A percentile compares a stretch with the other conserved stretches of the same genome.
phyloP scores from a whole-genome alignment of 1,140 invertebrate species.

The Matsumurasca onukii region DNA sequence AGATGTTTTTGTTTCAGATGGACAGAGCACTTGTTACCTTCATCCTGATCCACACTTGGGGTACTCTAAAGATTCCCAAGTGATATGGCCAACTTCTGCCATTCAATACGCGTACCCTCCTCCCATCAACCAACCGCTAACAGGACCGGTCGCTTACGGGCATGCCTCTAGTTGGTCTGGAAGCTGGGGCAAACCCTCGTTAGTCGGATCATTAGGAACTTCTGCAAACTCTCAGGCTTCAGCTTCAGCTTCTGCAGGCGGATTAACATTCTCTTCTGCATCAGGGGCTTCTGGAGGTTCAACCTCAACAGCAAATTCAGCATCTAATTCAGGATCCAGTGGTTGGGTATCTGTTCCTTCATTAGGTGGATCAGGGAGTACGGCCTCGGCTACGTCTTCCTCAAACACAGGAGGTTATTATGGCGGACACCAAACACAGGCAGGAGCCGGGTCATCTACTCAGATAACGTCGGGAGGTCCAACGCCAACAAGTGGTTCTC shows the following conservation, averaged over 20 bases:
- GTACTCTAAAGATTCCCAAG: background rate
- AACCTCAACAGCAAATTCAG: background rate
- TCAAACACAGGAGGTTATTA: background rate
- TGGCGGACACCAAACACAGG: no score
- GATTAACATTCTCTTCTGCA: no score
- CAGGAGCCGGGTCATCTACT: no score
- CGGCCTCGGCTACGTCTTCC: background rate
- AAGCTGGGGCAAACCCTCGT: background rate
- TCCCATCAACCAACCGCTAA: background rate
- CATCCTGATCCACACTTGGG: no score
- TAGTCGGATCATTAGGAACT: background rate
- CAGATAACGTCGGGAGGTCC: no score
- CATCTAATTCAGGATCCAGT: background rate
- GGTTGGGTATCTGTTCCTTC: no score
- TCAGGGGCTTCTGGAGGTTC: background rate
- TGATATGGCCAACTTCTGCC: no score
- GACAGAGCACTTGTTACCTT: no score
- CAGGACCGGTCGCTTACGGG: background rate
- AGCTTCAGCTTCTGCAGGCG: background rate
- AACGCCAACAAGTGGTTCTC: no score
- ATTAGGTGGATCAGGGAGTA: no score
- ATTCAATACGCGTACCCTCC: background rate
- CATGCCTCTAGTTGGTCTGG: background rate
- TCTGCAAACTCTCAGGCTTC: background rate
- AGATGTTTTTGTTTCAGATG: no score